Evolutionary conservation across 1,140 invertebrate species (phyloP).

Genomic region (Lutraria rhynchaena): DNA sequence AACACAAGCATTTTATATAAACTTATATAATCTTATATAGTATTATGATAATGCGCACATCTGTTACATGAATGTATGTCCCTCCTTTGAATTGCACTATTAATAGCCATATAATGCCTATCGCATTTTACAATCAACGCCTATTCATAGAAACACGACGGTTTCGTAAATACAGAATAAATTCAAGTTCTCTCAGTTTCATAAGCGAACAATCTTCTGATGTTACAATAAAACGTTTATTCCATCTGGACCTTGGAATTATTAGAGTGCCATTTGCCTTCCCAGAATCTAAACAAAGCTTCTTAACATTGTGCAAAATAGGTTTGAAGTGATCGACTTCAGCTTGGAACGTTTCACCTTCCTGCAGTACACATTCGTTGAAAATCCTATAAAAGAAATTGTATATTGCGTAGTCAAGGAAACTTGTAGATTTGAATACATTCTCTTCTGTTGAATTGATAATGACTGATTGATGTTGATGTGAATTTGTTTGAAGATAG

Average conservation of each 20-base stretch:
- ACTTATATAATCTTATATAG: too few relatives aligned
- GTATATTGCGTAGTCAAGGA: constrained; percentile 29
- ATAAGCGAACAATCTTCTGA: constrained; percentile 1
- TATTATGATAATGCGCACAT: too few relatives aligned
- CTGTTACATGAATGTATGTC: too few relatives aligned
- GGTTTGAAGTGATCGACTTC: constrained; percentile 29
- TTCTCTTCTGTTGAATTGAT: neutral
- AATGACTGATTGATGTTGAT: neutral
- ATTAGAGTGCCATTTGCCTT: neutral
- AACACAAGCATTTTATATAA: too few relatives aligned
- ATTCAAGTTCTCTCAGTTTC: neutral
- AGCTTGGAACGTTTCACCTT: neutral
- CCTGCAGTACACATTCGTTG: neutral
- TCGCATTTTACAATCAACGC: too few relatives aligned
- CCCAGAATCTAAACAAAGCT: neutral
- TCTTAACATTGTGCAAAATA: neutral
- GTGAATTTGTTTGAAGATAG: constrained; percentile 53
- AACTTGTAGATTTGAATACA: constrained; percentile 1
- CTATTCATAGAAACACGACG: too few relatives aligned
- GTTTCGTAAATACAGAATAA: too few relatives aligned
- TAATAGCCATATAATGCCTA: too few relatives aligned
- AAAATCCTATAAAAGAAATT: constrained; percentile 13
- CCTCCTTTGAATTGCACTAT: too few relatives aligned
- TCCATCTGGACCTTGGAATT: neutral
- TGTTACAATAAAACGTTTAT: neutral